A percentile compares a stretch with the other conserved stretches of the same genome.
These are phyloP conservation scores for Platycnemis pennipes DNA, from an alignment of 2,888 invertebrate genomes.

Conservation along the genomic window DNA sequence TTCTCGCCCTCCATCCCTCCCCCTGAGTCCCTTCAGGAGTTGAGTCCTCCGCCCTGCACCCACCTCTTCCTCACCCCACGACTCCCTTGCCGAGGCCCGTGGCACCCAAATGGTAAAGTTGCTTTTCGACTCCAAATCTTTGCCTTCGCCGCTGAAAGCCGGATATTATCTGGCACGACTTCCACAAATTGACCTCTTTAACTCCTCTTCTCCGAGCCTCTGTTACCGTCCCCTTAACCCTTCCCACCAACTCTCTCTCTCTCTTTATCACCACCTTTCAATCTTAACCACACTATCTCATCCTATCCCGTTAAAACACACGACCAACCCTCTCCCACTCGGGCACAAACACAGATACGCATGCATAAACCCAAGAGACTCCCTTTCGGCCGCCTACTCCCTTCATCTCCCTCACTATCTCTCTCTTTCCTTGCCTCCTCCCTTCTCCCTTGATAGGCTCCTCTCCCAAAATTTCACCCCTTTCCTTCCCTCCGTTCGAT, in stretches of 20 bases:
- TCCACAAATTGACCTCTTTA: slow-evolving; percentile 20
- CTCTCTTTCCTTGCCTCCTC: background rate
- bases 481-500: background rate
- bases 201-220: background rate
- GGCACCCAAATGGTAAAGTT: background rate
- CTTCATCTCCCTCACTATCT: background rate
- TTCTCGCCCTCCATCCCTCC: background rate
- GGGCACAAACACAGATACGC: background rate
- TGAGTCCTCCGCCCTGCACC: background rate
- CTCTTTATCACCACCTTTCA: background rate
- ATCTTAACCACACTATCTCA: background rate
- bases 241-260: background rate
- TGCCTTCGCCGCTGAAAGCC: background rate
- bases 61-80: background rate
- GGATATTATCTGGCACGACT: slow-evolving; percentile 59
- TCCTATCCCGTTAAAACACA: background rate
- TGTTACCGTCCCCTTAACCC: background rate
- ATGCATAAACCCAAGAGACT: background rate
- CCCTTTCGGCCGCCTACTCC: background rate
- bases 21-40: too few species aligned
- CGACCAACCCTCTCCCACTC: background rate
- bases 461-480: background rate
- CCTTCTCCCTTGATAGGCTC: background rate
- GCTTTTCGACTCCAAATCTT: slow-evolving; percentile 42
- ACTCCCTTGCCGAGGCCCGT: background rate